Conservation (phyloP, 2,888 invertebrate species). For the Mamestra brassicae region DNA sequence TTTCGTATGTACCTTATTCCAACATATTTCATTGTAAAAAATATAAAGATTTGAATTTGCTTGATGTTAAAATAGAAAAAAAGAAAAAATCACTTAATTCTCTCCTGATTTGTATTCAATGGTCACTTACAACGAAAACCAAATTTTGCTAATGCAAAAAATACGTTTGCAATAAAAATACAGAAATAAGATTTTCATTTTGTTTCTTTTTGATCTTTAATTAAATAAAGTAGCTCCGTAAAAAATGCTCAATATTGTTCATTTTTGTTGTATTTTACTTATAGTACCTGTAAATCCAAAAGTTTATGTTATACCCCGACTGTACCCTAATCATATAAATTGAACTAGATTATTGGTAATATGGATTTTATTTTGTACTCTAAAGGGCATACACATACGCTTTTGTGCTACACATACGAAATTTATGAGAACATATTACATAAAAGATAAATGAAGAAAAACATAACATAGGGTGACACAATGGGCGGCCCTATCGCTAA, state of each 20-base stretch:
- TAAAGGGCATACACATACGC: not conserved
- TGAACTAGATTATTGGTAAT: constrained; percentile 14
- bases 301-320: constrained; percentile 10
- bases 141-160: constrained; percentile 40
- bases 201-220: constrained; percentile 39
- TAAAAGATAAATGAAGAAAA: too few relatives aligned
- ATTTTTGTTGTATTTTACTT: constrained; percentile 28
- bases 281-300: constrained; percentile 17
- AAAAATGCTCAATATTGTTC: constrained; percentile 20
- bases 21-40: not conserved
- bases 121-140: constrained; percentile 7
- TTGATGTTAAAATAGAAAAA: not conserved
- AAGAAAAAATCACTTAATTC: constrained; percentile 1
- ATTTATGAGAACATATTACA: not conserved
- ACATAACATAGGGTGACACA: too few relatives aligned
- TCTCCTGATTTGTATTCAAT: not conserved
- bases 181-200: constrained; percentile 1
- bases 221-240: constrained; percentile 37
- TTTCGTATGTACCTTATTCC: not conserved
- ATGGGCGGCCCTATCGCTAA: too few relatives aligned
- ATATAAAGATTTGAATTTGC: not conserved
- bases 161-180: constrained; percentile 16
- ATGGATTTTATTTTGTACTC: constrained; percentile 13
- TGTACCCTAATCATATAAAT: constrained; percentile 40
- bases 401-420: not conserved